Evolutionary conservation across 2,797 vertebrate genomes (phyloP), one percentile per base, ranked within the genome.

Genomic region (Sebastes iracundus): DNA sequence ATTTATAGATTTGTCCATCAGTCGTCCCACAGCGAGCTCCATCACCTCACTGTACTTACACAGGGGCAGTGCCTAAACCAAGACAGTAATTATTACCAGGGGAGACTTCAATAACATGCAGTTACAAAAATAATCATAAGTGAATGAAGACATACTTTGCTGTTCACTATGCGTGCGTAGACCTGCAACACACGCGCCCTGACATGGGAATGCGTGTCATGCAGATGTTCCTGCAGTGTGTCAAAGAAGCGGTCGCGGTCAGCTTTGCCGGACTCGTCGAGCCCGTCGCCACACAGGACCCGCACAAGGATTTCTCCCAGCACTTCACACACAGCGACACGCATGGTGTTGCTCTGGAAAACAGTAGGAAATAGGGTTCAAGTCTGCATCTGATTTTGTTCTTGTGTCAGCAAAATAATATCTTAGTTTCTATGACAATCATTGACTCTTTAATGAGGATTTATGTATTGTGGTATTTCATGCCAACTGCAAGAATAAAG

Each of bases 1-100:
- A 4, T 97, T 91, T 72, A 99, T 96, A 0, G 98, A 97, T 89
- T 97, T 99, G 93, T 99, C 99, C 92, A 96, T 94, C 74, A 99
- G 96, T 35, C 99, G 95, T 0, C 96, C 97, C 13, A 99, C 97
- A 14, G 97, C 95, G 42, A 99, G 93, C 3, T 94, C 94, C 87
- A 98, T 96, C 72, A 99, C 97, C 25, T 97, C 93, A 56, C 97
- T 97, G 92, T 99, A 99, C 56, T 94, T 95, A 58, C 94, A 96
- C 84, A 99, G 85, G 2, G 98, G 99, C 80, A 99, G 92, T 1
- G 96, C 98, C 98, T 99, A 72, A 68, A 84, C 11, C 14, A 2
- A 59, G 5, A 46, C 18, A 4, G 4, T 9, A 33, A 60, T n/a
- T 23, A 25, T 66, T 60, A 87, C 27, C 28, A 61, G 1, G 2